Conservation (phyloP, 2,113 vertebrate genomes). For the Phocoena sinus region DNA sequence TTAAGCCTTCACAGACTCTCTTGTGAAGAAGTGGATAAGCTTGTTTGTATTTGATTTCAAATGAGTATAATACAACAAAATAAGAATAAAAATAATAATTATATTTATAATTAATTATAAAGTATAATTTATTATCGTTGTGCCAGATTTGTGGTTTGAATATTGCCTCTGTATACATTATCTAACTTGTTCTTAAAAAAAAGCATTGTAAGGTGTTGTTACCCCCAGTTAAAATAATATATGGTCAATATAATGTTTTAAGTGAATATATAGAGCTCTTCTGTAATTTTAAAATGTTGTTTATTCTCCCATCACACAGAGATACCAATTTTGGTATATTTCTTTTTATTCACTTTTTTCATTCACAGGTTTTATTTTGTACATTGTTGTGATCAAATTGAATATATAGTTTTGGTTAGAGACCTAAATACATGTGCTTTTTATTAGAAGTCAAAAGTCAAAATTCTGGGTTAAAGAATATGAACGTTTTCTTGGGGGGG, state of each 20-base stretch:
- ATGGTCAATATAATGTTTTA: not conserved
- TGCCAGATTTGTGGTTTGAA: not conserved
- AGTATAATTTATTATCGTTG: not conserved
- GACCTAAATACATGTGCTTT: not conserved
- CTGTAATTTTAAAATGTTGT: not conserved
- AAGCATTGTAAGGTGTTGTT: not conserved
- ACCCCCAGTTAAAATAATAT: not conserved
- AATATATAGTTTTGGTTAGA: not conserved
- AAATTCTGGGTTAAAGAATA: not conserved
- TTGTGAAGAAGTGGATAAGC: not conserved
- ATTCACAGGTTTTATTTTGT: not conserved
- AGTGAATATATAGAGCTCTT: not conserved
- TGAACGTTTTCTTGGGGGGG: not conserved
- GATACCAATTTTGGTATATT: not conserved
- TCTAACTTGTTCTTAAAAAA: not conserved
- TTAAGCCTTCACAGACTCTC: not conserved
- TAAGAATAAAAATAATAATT: not conserved
- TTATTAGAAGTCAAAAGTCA: not conserved
- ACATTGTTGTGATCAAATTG: not conserved
- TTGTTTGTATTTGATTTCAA: not conserved
- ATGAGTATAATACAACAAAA: not conserved
- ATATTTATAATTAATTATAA: not conserved
- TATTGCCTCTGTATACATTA: not conserved
- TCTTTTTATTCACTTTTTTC: not conserved
- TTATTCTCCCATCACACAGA: not conserved